Percentiles rank a stretch among this genome's conserved stretches.
Conservation (phyloP, 2,797 vertebrate genomes). For the Oryzias dopingdopingensis region DNA sequence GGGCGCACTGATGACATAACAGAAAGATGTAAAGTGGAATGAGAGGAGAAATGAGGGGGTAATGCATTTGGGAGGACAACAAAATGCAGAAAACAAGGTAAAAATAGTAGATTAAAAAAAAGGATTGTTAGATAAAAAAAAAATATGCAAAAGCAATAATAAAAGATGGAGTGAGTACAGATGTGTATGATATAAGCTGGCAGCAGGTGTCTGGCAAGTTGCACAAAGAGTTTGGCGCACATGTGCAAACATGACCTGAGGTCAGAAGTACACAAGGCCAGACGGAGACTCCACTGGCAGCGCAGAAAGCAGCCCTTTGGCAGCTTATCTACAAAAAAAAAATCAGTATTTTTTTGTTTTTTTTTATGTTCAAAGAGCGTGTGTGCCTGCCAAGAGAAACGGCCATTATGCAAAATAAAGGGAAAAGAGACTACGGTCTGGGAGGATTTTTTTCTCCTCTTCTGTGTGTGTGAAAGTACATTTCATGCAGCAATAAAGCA, state of each 20-base stretch:
- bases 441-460: background rate
- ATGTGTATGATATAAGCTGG: conserved; percentile 17
- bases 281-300: conserved; percentile 72
- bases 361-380: conserved; percentile 77
- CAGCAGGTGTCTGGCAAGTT: conserved; percentile 42
- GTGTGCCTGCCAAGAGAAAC: conserved; percentile 32
- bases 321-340: conserved; percentile 77
- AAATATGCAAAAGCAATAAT: background rate
- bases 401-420: conserved; percentile 8
- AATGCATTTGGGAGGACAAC: conserved; percentile 11
- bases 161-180: background rate
- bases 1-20: conserved; percentile 45
- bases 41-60: conserved; percentile 19
- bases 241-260: conserved; percentile 30
- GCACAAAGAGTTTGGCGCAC: conserved; percentile 16
- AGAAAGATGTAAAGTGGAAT: conserved; percentile 27
- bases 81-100: conserved; percentile 3
- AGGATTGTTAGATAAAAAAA: background rate
- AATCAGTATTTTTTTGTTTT: conserved; percentile 53
- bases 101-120: background rate
- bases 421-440: background rate
- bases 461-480: too few relatives aligned
- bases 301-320: conserved; percentile 76
- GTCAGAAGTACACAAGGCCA: conserved; percentile 35
- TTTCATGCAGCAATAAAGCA: too few relatives aligned